Percentiles rank a stretch among this genome's conserved stretches.
These are phyloP conservation scores for Melipona quadrifasciata DNA, from an alignment of 1,140 invertebrate species.

Conservation along the genomic window DNA sequence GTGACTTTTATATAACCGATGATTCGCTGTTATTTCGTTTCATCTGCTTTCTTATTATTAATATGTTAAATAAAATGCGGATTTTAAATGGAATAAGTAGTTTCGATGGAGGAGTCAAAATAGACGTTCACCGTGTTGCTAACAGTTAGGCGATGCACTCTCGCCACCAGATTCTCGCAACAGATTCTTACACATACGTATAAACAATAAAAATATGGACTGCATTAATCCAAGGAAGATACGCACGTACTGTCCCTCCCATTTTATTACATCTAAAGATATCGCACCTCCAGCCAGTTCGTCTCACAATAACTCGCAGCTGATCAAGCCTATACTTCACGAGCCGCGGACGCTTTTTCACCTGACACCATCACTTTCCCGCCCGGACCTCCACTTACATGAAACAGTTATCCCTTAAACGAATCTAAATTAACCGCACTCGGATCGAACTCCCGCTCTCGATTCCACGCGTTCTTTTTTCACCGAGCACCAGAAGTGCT, in stretches of 20 bases:
- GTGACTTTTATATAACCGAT: not conserved
- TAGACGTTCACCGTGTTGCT: not conserved
- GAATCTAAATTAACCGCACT: slow-evolving; percentile 8
- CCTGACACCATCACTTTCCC: not conserved
- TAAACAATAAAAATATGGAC: too few relatives aligned
- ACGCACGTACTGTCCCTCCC: not conserved
- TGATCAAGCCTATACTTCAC: not conserved
- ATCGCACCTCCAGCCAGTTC: not conserved
- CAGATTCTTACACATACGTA: not conserved
- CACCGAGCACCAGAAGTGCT: not conserved
- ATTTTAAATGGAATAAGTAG: too few relatives aligned
- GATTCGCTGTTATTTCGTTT: not conserved
- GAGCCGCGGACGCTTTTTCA: not conserved
- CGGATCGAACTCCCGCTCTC: not conserved
- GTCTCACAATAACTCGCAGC: not conserved
- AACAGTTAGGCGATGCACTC: not conserved
- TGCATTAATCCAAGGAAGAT: not conserved
- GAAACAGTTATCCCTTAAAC: not conserved
- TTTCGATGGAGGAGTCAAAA: not conserved
- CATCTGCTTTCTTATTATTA: not conserved
- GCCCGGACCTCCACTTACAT: not conserved
- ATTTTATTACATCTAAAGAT: not conserved
- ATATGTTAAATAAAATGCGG: too few relatives aligned
- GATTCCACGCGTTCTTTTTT: not conserved
- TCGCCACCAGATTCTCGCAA: not conserved